A percentile compares a stretch with the other conserved stretches of the same genome.
Conservation (phyloP, 2,888 invertebrate species). For the Drosophila kanekoi region DNA sequence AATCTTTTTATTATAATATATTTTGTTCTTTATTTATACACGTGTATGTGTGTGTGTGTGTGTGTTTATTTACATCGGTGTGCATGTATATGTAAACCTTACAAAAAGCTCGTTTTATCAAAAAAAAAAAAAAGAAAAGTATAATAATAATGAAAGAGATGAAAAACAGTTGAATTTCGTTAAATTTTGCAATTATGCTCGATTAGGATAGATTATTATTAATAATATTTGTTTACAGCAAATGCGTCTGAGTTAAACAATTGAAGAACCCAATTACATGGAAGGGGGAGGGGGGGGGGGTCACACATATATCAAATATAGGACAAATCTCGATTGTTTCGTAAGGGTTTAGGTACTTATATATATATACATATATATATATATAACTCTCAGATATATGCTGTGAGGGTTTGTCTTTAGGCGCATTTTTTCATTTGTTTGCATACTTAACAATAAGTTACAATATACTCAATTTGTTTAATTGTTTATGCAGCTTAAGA, state of each 20-base stretch:
- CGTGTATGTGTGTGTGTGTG: conserved; percentile 16
- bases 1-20: conserved; percentile 3
- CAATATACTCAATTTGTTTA: conserved; percentile 37
- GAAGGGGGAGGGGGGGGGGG: too few relatives aligned
- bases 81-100: conserved; percentile 30
- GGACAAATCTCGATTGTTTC: conserved; percentile 27
- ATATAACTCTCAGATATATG: conserved; percentile 7
- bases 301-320: too few relatives aligned
- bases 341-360: not conserved
- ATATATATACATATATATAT: not conserved
- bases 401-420: conserved; percentile 1
- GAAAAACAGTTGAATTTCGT: conserved; percentile 7
- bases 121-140: not conserved
- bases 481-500: conserved; percentile 5
- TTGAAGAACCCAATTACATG: conserved; percentile 9
- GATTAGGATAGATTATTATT: conserved; percentile 3
- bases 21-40: conserved; percentile 43
- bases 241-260: conserved; percentile 7
- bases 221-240: conserved; percentile 18
- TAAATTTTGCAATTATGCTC: conserved; percentile 32
- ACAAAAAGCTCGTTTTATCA: conserved; percentile 28
- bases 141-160: too few relatives aligned
- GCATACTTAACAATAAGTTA: conserved; percentile 40
- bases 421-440: not conserved
- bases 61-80: conserved; percentile 19